These are phyloP conservation scores for Aphelenchoides avenae DNA, from an alignment of 1,140 invertebrate species.

Conservation along the genomic window DNA sequence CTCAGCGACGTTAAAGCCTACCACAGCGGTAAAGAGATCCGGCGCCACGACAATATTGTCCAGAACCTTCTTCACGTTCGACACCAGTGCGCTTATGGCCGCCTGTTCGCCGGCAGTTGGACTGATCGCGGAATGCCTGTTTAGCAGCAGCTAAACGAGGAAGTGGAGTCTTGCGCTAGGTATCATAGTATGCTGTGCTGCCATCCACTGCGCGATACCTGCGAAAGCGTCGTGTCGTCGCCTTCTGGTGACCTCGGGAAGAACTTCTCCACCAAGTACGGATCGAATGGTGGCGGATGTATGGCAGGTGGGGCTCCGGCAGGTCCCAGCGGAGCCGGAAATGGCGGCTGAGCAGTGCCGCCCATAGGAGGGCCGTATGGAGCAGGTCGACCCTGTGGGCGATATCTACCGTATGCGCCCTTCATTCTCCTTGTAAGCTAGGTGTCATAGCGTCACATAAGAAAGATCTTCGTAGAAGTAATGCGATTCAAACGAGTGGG, in stretches of 20 bases:
- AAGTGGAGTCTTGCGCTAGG: slow-evolving; percentile 2
- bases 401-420: too few species aligned
- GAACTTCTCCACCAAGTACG: slow-evolving; percentile 29
- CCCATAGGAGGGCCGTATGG: too few species aligned
- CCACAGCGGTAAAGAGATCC: slow-evolving; percentile 36
- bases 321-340: too few species aligned
- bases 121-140: slow-evolving; percentile 30
- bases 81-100: slow-evolving; percentile 29
- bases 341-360: too few species aligned
- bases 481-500: too few species aligned
- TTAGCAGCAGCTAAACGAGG: slow-evolving; percentile 20
- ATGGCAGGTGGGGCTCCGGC: too few species aligned
- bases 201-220: slow-evolving; percentile 10
- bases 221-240: slow-evolving; percentile 25
- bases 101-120: slow-evolving; percentile 35
- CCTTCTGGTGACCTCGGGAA: slow-evolving; percentile 34
- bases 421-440: too few species aligned
- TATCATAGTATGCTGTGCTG: not conserved
- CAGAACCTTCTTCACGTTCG: slow-evolving; percentile 39
- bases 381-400: too few species aligned
- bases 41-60: slow-evolving; percentile 37
- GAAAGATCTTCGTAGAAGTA: too few species aligned
- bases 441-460: too few species aligned
- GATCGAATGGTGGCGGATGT: slow-evolving; percentile 44
- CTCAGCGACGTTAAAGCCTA: slow-evolving; percentile 20